These are phyloP conservation scores for Cercocebus atys DNA, from an alignment of 2,113 vertebrate genomes.

Conservation along the genomic window DNA sequence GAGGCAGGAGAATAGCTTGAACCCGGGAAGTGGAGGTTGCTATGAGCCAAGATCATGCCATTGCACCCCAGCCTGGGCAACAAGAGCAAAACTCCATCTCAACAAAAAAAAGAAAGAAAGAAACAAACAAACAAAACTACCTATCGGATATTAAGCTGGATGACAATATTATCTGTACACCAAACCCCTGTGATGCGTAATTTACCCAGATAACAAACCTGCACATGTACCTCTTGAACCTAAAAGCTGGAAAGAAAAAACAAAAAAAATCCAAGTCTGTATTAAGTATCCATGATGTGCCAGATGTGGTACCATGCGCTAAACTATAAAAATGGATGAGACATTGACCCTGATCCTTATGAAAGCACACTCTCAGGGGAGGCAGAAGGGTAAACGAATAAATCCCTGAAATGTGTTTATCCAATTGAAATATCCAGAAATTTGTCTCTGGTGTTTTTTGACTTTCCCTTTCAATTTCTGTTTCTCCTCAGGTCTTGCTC, in stretches of 20 bases:
- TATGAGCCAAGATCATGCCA: too few species aligned
- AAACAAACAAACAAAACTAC: too few species aligned
- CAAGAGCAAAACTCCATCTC: too few species aligned
- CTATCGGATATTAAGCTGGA: too few species aligned
- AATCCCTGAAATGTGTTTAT: background rate
- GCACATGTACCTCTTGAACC: too few species aligned
- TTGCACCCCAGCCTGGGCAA: too few species aligned
- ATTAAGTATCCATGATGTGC: background rate
- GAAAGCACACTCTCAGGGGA: background rate
- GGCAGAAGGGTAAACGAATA: background rate
- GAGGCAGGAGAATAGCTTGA: too few species aligned
- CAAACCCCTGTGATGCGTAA: too few species aligned
- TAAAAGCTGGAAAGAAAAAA: too few species aligned
- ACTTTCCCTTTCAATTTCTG: background rate
- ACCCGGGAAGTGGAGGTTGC: too few species aligned
- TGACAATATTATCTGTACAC: too few species aligned
- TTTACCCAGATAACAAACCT: too few species aligned
- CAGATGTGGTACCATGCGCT: background rate
- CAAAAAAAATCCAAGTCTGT: background rate
- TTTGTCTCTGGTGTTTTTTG: background rate
- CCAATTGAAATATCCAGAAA: constrained; percentile 4
- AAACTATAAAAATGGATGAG: background rate
- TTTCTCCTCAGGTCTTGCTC: background rate
- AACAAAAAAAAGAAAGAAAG: accelerated
- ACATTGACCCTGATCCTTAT: background rate